Base-by-base conservation (phyloP, 2,888 invertebrate genomes). In the Eupithecia dodoneata region DNA sequence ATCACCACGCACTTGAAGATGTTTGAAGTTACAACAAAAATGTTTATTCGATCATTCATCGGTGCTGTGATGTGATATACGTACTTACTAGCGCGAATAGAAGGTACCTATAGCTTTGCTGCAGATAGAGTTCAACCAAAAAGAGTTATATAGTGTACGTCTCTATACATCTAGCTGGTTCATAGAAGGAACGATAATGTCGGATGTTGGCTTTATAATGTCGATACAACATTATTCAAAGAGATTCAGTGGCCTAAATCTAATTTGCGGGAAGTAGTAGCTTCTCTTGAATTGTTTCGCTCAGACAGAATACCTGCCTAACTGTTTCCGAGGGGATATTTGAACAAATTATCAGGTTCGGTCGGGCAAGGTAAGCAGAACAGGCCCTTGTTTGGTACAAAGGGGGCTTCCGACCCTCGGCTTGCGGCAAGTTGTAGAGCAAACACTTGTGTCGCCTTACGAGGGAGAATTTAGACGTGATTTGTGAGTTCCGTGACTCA, bases 281-380 rank as follows among this genome's bases (percentile, higher is more conserved):
- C 65, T 71, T 52, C 45, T 75, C 74, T 72, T 44, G 73, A 75
- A 74, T 72, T 69, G 75, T 79, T 78, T 76, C 75, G 71, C 75
- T 75, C 72, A 45, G 74, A 81, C 71, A 49, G 71, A 81, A 81
- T 83, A 83, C 83, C 83, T 82, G 81, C 78, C 76, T 73, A 73
- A 78, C 75, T 76, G 76, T 76, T 78, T 77, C 74, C 55, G 75
- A 81, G 76, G 85, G 84, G 83, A 83, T 87, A 87, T 91, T 90
- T 88, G 91, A 85, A 89, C 91, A 91, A 91, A 92, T 91, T 90
- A 91, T 81, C 87, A 87, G 86, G 86, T 89, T 86, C 85, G 83
- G 84, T 85, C 85, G 84, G 85, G 86, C 87, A 87, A 89, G 86
- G 87, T 88, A 86, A 88, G 88, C 88, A 85, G 87, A 84, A 85